Percentiles rank a stretch among this genome's conserved stretches.
phyloP scores from a whole-genome alignment of 2,797 vertebrate species.

The Aratinga solstitialis region DNA sequence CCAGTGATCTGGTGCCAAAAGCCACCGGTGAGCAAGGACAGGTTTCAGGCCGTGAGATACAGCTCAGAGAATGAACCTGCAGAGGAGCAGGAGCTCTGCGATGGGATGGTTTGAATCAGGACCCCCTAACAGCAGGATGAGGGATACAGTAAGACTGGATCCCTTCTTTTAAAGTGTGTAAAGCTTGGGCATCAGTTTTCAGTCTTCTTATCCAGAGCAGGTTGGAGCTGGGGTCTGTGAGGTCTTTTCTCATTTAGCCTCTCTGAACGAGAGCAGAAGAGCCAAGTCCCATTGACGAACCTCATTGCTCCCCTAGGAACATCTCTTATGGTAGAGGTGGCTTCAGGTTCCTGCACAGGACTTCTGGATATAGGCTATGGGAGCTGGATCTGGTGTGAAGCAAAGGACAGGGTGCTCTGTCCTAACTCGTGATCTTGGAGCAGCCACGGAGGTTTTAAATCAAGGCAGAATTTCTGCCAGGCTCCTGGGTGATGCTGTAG shows the following conservation, averaged over 20 bases:
- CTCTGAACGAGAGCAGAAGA: not conserved
- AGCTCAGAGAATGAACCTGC: not conserved
- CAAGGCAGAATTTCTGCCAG: not conserved
- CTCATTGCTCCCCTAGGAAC: not conserved
- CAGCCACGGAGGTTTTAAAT: not conserved
- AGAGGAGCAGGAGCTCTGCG: not conserved
- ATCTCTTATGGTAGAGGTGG: not conserved
- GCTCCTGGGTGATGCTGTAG: not conserved
- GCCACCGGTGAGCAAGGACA: not conserved
- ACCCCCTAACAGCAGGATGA: not conserved
- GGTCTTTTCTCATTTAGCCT: not conserved
- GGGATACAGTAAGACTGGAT: not conserved
- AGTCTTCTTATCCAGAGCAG: not conserved
- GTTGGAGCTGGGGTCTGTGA: not conserved
- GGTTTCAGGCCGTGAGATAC: not conserved
- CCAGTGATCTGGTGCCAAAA: not conserved
- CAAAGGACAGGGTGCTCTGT: not conserved
- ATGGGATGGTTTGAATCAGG: not conserved
- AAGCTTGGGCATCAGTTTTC: not conserved
- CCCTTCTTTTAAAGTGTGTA: not conserved
- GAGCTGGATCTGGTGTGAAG: not conserved
- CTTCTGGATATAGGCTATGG: not conserved
- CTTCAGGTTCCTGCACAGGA: not conserved
- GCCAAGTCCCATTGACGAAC: not conserved
- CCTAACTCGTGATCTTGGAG: not conserved